phyloP scores from a whole-genome alignment of 2,113 vertebrate genomes.

The Junco hyemalis region DNA sequence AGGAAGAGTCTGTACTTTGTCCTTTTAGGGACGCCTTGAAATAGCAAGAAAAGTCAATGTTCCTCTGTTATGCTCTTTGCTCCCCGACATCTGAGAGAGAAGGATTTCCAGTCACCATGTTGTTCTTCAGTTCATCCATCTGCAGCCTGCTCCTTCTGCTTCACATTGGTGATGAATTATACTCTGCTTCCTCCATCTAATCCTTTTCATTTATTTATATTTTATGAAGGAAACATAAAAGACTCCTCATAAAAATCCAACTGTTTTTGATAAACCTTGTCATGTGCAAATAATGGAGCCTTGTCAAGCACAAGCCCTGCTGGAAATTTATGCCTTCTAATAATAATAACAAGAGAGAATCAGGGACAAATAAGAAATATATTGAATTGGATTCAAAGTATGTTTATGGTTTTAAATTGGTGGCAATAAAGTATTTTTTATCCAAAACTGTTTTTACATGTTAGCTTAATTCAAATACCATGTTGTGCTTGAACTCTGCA shows the following conservation, averaged over 20 bases:
- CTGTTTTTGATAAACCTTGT: constrained; percentile 84
- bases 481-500: constrained; percentile 62
- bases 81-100: background rate
- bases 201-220: constrained; percentile 85
- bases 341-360: constrained; percentile 74
- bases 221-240: constrained; percentile 83
- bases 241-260: constrained; percentile 81
- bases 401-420: constrained; percentile 76
- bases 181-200: constrained; percentile 77
- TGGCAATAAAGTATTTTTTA: constrained; percentile 73
- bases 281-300: constrained; percentile 82
- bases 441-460: constrained; percentile 66
- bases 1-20: background rate
- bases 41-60: background rate
- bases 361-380: constrained; percentile 79
- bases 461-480: constrained; percentile 64
- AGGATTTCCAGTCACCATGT: constrained; percentile 18
- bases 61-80: background rate
- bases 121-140: constrained; percentile 73
- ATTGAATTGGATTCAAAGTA: constrained; percentile 76
- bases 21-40: background rate
- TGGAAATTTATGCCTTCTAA: constrained; percentile 82
- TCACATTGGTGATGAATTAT: constrained; percentile 79
- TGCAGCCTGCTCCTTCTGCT: constrained; percentile 72
- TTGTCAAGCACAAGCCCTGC: constrained; percentile 73